Percentiles rank a stretch among this genome's conserved stretches.
Evolutionary conservation across 1,140 invertebrate genomes (phyloP).

Genomic region (Hycleus cichorii): DNA sequence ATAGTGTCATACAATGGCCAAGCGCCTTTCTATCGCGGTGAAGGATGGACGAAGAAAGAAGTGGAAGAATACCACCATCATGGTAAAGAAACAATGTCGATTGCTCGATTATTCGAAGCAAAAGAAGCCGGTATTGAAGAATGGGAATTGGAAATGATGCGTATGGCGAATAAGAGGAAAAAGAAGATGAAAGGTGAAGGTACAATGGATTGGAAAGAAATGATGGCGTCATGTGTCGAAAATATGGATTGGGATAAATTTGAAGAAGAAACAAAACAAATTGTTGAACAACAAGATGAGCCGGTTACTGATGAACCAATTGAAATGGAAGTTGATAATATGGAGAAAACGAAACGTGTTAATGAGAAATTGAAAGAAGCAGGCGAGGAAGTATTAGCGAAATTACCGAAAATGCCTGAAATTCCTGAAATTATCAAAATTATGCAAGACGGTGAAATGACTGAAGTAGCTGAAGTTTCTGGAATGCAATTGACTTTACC

Average conservation of each 20-base stretch:
- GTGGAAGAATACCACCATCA: constrained; percentile 53
- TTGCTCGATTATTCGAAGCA: constrained; percentile 68
- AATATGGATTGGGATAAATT: constrained; percentile 40
- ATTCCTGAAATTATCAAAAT: constrained; percentile 55
- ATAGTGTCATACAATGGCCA: constrained; percentile 54
- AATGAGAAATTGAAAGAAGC: constrained; percentile 46
- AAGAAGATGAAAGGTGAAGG: constrained; percentile 41
- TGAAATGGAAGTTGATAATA: constrained; percentile 44
- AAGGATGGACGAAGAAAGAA: constrained; percentile 52
- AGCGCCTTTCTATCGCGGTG: constrained; percentile 52
- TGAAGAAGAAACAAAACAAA: constrained; percentile 42
- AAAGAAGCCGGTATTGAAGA: constrained; percentile 59
- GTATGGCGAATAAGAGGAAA: constrained; percentile 35
- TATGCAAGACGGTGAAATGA: constrained; percentile 52
- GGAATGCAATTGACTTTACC: constrained; percentile 58
- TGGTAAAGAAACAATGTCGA: constrained; percentile 48
- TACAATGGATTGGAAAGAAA: constrained; percentile 33
- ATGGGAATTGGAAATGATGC: constrained; percentile 44
- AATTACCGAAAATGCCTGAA: constrained; percentile 54
- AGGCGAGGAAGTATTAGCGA: constrained; percentile 45
- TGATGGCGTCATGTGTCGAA: constrained; percentile 29
- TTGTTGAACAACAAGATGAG: constrained; percentile 33
- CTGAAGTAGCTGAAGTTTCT: constrained; percentile 52
- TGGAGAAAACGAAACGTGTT: constrained; percentile 51
- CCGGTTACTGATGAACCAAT: constrained; percentile 35